Conservation (phyloP, 2,113 vertebrate genomes). For the Centropus unirufus region DNA sequence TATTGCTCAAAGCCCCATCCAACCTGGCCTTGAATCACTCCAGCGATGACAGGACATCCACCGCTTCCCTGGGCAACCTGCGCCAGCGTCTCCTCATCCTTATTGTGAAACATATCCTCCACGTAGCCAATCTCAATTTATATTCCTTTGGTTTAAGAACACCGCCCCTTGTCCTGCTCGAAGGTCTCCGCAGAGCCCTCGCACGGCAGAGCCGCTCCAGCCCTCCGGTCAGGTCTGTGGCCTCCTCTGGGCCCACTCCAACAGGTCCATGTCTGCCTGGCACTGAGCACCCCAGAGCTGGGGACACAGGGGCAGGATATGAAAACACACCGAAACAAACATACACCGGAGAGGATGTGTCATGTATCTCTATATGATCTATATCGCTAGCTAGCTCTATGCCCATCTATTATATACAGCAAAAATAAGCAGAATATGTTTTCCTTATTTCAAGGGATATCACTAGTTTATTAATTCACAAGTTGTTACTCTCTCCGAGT, state of each 20-base stretch:
- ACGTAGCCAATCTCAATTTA: neutral
- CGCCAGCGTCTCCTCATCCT: neutral
- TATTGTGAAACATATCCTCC: fast-evolving
- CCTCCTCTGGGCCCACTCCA: neutral
- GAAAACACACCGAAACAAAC: neutral
- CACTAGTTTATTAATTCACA: neutral
- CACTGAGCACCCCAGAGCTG: neutral
- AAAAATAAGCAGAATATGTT: neutral
- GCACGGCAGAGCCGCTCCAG: neutral
- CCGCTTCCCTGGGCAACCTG: neutral
- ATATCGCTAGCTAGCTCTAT: too few species aligned
- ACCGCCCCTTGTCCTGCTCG: neutral
- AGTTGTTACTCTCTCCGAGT: neutral
- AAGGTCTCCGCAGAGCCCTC: neutral
- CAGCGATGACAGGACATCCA: neutral
- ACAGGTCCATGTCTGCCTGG: neutral
- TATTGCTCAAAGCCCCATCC: neutral
- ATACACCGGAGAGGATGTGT: neutral
- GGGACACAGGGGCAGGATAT: neutral
- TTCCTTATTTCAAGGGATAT: neutral
- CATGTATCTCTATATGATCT: neutral
- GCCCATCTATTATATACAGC: neutral
- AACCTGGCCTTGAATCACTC: neutral
- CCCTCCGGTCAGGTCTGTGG: neutral
- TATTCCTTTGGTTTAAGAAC: neutral